Conservation (phyloP, 2,113 vertebrate genomes). For the Sprattus sprattus region DNA sequence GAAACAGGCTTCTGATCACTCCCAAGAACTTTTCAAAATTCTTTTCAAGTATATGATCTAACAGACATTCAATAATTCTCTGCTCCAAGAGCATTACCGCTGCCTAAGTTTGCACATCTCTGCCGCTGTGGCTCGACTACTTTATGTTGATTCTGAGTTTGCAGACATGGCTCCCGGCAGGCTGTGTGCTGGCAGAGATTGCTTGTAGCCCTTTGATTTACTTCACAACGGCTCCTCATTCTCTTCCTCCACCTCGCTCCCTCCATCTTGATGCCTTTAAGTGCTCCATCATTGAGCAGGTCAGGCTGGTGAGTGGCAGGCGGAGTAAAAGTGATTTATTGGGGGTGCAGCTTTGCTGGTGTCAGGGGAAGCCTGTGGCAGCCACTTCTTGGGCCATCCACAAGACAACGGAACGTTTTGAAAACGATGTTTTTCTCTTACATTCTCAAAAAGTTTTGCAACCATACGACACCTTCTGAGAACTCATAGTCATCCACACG, state of each 20-base stretch:
- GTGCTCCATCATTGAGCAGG: conserved; percentile 69
- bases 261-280: conserved; percentile 60
- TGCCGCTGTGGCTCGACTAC: neutral
- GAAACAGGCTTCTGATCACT: neutral
- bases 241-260: conserved; percentile 29
- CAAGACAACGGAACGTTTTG: too few species aligned
- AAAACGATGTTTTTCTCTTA: too few species aligned
- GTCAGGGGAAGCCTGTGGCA: conserved; percentile 65
- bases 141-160: neutral
- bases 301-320: conserved; percentile 66
- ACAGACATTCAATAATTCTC: neutral
- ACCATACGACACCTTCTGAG: too few species aligned
- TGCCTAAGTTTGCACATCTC: neutral
- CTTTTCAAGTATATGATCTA: neutral
- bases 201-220: conserved; percentile 1
- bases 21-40: neutral
- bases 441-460: too few species aligned
- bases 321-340: conserved; percentile 76
- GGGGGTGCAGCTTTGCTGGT: conserved; percentile 62
- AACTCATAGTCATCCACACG: too few species aligned
- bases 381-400: conserved; percentile 56
- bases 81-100: neutral
- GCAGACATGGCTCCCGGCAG: neutral
- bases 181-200: neutral
- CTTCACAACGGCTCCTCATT: neutral